Evolutionary conservation across 2,888 invertebrate genomes (phyloP).

Genomic region (Drosophila kuntzei): DNA sequence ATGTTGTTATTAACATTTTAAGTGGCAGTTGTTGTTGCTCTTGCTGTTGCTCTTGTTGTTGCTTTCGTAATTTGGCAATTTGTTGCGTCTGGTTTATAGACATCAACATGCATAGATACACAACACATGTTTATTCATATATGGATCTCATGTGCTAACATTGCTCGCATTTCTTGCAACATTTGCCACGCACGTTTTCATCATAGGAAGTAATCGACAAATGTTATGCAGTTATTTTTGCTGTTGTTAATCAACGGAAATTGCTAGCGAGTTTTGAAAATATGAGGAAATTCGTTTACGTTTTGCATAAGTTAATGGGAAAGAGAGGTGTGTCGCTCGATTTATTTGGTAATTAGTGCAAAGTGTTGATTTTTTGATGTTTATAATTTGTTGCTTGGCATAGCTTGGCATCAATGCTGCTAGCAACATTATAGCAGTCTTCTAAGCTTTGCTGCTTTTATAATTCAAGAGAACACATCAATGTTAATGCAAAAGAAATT

Average conservation of each 20-base stretch:
- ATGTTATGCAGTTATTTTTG: constrained; percentile 47
- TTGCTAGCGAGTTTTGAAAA: constrained; percentile 49
- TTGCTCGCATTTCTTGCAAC: constrained; percentile 75
- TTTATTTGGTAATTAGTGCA: constrained; percentile 42
- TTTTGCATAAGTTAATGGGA: constrained; percentile 66
- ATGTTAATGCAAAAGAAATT: neutral
- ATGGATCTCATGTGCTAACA: constrained; percentile 51
- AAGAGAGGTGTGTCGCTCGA: constrained; percentile 25
- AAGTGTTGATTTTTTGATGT: constrained; percentile 5
- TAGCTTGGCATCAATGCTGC: constrained; percentile 20
- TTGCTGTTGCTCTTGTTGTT: constrained; percentile 31
- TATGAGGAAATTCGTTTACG: constrained; percentile 67
- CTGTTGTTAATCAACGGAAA: constrained; percentile 67
- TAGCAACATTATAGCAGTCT: constrained; percentile 7
- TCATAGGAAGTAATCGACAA: constrained; percentile 69
- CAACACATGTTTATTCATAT: constrained; percentile 18
- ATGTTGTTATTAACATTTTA: constrained; percentile 75
- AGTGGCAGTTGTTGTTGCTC: constrained; percentile 50
- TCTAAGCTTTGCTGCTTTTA: constrained; percentile 23
- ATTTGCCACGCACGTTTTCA: constrained; percentile 60
- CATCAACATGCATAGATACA: constrained; percentile 12
- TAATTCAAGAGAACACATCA: neutral
- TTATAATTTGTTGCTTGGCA: neutral
- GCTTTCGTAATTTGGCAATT: constrained; percentile 65
- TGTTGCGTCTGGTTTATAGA: constrained; percentile 43